Conservation (phyloP, 2,113 vertebrate species). For the Raphicerus campestris region DNA sequence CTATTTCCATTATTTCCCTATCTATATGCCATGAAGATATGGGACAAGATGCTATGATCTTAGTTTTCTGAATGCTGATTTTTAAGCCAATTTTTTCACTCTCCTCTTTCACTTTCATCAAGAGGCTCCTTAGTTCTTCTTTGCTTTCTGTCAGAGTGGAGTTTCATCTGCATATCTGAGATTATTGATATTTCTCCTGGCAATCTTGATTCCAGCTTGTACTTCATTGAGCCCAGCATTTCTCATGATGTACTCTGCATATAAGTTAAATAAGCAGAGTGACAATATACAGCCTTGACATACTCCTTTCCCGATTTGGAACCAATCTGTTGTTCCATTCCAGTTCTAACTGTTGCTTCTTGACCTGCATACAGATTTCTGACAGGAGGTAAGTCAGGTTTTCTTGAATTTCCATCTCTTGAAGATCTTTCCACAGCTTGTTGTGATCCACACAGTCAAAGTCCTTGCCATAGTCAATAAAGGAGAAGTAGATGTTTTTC, state of each 20-base stretch:
- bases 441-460: background rate
- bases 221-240: accelerated
- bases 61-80: background rate
- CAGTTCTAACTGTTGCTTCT: background rate
- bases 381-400: background rate
- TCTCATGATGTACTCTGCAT: background rate
- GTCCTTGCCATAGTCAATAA: background rate
- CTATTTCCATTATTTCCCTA: background rate
- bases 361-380: background rate
- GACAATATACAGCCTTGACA: background rate
- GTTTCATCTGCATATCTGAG: background rate
- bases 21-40: background rate
- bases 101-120: background rate
- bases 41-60: background rate
- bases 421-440: background rate
- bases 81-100: background rate
- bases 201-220: background rate
- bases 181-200: background rate
- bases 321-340: background rate
- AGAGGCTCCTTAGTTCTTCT: background rate
- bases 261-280: background rate
- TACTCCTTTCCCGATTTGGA: background rate
- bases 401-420: background rate
- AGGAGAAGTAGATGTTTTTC: background rate
- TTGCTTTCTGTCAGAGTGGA: background rate